Evolutionary conservation across 2,797 vertebrate species (phyloP).

Genomic region (Typhlichthys subterraneus): DNA sequence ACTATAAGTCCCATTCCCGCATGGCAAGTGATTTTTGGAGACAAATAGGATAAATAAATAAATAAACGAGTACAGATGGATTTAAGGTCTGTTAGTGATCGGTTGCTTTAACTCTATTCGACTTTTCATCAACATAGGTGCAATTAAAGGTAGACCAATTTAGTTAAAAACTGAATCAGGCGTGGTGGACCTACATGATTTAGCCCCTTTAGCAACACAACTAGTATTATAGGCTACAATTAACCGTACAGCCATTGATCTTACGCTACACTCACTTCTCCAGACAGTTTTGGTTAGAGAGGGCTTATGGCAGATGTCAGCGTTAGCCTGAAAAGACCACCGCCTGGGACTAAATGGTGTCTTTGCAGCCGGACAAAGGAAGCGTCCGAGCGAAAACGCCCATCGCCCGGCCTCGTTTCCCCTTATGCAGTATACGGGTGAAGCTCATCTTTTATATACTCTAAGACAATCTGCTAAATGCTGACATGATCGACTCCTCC

Average conservation of each 20-base stretch:
- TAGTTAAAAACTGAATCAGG: constrained; percentile 84
- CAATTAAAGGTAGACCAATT: constrained; percentile 89
- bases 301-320: constrained; percentile 73
- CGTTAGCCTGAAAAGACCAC: constrained; percentile 67
- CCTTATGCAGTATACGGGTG: constrained; percentile 49
- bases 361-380: constrained; percentile 87
- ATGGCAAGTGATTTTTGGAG: constrained; percentile 77
- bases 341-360: constrained; percentile 72
- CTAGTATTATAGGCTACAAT: constrained; percentile 70
- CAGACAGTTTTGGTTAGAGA: constrained; percentile 60
- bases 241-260: constrained; percentile 74
- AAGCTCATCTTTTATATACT: constrained; percentile 69
- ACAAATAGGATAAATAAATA: constrained; percentile 82
- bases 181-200: constrained; percentile 69
- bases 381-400: constrained; percentile 79
- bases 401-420: constrained; percentile 6
- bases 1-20: constrained; percentile 64
- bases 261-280: constrained; percentile 40
- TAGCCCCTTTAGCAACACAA: constrained; percentile 64
- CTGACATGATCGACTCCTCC: constrained; percentile 36
- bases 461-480: constrained; percentile 44
- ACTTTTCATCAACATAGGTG: constrained; percentile 90
- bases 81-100: constrained; percentile 69
- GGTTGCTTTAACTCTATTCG: constrained; percentile 82
- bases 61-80: constrained; percentile 75